A percentile compares a stretch with the other conserved stretches of the same genome.
Evolutionary conservation across 2,113 vertebrate species (phyloP).

Genomic region (Panurus biarmicus): DNA sequence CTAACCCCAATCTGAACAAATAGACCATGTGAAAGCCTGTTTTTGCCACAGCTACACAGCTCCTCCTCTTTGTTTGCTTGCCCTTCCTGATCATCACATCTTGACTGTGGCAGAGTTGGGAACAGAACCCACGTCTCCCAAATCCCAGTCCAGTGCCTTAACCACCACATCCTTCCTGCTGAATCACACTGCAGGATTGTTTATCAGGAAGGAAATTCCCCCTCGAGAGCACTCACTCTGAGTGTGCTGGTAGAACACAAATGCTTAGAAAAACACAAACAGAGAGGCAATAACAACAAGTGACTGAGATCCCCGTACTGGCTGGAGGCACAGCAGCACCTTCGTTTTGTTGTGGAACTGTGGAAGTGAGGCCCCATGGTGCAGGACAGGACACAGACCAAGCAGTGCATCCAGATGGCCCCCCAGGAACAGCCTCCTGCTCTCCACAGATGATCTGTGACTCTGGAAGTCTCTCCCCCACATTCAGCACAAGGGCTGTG

Average conservation of each 20-base stretch:
- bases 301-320: not conserved
- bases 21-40: not conserved
- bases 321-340: not conserved
- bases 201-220: constrained; percentile 59
- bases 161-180: constrained; percentile 60
- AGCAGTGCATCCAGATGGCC: not conserved
- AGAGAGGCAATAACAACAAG: constrained; percentile 1
- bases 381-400: not conserved
- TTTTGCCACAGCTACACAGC: not conserved
- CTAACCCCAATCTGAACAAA: not conserved
- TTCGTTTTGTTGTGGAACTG: not conserved
- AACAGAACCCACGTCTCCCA: constrained; percentile 19
- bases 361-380: rapidly evolving
- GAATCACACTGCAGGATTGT: constrained; percentile 29
- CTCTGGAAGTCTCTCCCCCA: not conserved
- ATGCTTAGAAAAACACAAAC: constrained; percentile 27
- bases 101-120: constrained; percentile 6
- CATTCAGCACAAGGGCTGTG: rapidly evolving
- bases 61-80: constrained; percentile 35
- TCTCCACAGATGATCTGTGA: rapidly evolving
- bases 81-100: constrained; percentile 4
- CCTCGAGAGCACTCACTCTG: not conserved
- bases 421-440: not conserved
- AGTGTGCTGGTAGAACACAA: constrained; percentile 16
- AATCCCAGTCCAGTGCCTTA: constrained; percentile 9